Base-by-base conservation (phyloP, 2,797 vertebrate genomes). In the Ptychadena robeensis region DNA sequence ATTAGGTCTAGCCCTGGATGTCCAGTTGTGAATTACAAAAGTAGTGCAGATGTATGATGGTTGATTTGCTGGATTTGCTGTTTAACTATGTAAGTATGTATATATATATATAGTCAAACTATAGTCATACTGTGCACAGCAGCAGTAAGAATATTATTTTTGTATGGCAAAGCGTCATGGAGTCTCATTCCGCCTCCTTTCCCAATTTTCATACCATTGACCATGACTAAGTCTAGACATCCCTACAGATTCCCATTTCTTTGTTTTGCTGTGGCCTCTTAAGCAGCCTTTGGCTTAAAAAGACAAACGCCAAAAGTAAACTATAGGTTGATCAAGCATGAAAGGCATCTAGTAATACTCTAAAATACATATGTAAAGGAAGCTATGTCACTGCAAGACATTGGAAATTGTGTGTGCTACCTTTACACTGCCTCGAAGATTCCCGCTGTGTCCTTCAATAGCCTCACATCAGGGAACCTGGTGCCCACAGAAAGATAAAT, bases 381-480 rank as follows among this genome's bases (percentile, higher is more conserved):
- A 25, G 28, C 63, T 4, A 31, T 30, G 3, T 8, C 38, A 40
- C 74, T 28, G n/a, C 74, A 15, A 66, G 63, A 66, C 30, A 34
- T 77, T 38, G 30, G 28, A 44, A 48, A 48, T 61, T 12, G 59
- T 34, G 63, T 37, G 35, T 40, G 3, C 28, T 66, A 38, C 28
- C 37, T 48, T n/a, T 77, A 77, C 32, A 66, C 31, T 66, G 31
- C 28, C 74, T 48, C 22, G 0, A 27, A 67, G 74, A 34, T 48
- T 25, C 74, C 74, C 30, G 74, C 74, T 66, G 74, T 77, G 74
- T 31, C 63, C 63, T 66, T 77, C 63, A 77, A 66, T 31, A 61
- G 74, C 44, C 38, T 77, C 61, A 25, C 63, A 48, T 65, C 74
- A 77, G 59, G 37, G 66, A 64, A 66, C 63, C 31, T 15, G 5